phyloP scores from a whole-genome alignment of 2,797 vertebrate species.

The Pelodytes ibericus region DNA sequence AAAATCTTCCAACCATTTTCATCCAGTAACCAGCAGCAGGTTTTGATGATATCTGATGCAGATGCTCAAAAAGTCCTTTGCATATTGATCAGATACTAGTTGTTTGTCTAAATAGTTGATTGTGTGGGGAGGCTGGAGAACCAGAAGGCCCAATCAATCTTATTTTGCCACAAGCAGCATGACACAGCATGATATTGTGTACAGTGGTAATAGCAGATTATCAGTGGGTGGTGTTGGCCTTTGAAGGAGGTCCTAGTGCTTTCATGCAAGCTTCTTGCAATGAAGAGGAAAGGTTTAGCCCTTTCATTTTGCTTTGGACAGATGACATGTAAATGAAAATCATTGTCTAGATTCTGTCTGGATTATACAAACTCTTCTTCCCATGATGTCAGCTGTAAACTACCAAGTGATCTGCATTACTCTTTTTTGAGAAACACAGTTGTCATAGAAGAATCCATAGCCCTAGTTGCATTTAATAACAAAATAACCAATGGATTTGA shows the following conservation, averaged over 20 bases:
- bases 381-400: conserved; percentile 38
- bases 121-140: conserved; percentile 19
- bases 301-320: conserved; percentile 32
- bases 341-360: conserved; percentile 30
- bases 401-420: no score
- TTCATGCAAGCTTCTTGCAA: conserved; percentile 36
- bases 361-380: conserved; percentile 32
- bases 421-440: no score
- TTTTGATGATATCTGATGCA: neutral
- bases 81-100: conserved; percentile 40
- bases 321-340: conserved; percentile 49
- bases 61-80: conserved; percentile 34
- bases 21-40: conserved; percentile 21
- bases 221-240: conserved; percentile 42
- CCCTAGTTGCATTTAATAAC: no score
- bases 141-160: conserved; percentile 34
- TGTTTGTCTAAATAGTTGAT: conserved; percentile 40
- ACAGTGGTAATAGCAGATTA: conserved; percentile 47
- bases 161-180: conserved; percentile 43
- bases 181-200: conserved; percentile 48
- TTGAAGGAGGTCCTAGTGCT: conserved; percentile 34
- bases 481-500: no score
- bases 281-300: conserved; percentile 8
- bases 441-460: no score
- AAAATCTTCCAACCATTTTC: neutral